Evolutionary conservation across 2,888 invertebrate species (phyloP).

Genomic region (Agriotes lineatus): DNA sequence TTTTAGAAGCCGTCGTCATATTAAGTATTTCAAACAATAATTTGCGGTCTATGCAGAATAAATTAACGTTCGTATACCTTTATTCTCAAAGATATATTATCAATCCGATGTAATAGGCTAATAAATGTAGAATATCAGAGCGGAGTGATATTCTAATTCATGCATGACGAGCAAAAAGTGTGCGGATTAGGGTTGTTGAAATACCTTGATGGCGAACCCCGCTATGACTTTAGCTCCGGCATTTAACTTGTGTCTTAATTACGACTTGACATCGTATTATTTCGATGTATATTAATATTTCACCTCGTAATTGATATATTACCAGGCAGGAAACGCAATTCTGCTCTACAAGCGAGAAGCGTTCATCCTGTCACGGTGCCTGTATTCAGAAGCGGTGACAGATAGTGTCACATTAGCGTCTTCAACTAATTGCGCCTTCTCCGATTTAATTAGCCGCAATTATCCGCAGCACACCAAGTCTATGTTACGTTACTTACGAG

Average conservation of each 20-base stretch:
- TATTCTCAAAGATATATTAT: no score
- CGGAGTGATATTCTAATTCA: no score
- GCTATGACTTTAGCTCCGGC: not conserved
- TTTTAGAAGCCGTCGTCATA: no score
- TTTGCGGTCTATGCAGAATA: no score
- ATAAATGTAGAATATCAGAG: no score
- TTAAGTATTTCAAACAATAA: no score
- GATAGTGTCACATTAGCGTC: slow-evolving; percentile 54
- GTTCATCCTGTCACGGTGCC: slow-evolving; percentile 47
- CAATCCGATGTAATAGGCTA: no score
- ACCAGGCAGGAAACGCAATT: slow-evolving; percentile 38
- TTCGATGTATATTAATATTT: slow-evolving; percentile 42
- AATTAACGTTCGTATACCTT: no score
- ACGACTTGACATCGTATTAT: slow-evolving; percentile 39
- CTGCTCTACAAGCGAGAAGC: slow-evolving; percentile 39
- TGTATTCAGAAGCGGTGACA: slow-evolving; percentile 52
- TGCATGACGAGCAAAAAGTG: no score
- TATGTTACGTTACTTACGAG: slow-evolving; percentile 47
- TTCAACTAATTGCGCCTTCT: slow-evolving; percentile 54
- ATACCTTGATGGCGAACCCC: not conserved
- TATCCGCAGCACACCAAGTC: slow-evolving; percentile 51
- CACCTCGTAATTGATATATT: slow-evolving; percentile 40
- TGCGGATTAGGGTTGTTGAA: no score
- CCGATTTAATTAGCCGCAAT: slow-evolving; percentile 57
- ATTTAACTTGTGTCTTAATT: slow-evolving; percentile 39